phyloP scores from a whole-genome alignment of 2,797 vertebrate genomes.

The Hydrolagus colliei region DNA sequence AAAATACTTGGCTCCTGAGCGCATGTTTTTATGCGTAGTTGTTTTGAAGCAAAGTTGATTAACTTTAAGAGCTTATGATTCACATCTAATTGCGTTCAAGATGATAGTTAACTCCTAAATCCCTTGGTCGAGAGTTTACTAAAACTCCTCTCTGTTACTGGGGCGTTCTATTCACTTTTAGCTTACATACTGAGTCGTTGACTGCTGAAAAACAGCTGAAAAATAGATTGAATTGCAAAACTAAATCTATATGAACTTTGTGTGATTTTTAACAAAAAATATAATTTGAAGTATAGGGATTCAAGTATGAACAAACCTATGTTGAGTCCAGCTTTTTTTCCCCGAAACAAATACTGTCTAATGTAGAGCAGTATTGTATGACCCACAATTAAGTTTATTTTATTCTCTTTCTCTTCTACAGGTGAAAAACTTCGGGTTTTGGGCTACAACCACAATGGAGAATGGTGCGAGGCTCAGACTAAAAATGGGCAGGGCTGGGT shows the following conservation, averaged over 20 bases:
- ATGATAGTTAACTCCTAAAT: no score
- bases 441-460: conserved; percentile 94
- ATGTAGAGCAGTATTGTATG: neutral
- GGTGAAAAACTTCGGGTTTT: conserved; percentile 94
- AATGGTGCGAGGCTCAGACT: conserved; percentile 95
- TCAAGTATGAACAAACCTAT: no score
- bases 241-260: neutral
- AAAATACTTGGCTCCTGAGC: neutral
- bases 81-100: no score
- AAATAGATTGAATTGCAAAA: neutral
- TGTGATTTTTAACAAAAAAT: neutral
- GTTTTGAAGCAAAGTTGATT: neutral
- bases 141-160: no score
- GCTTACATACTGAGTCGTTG: no score
- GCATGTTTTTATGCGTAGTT: neutral
- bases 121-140: no score
- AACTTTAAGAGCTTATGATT: neutral
- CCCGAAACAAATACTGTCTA: neutral
- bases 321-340: no score
- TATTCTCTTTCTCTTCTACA: conserved; percentile 39
- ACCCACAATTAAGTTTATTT: no score
- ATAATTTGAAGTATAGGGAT: no score
- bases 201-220: no score
- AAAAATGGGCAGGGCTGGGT: conserved; percentile 99
- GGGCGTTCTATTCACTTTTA: no score